Evolutionary conservation across 2,113 vertebrate species (phyloP), one percentile per base, ranked within the genome.

Genomic region (Amia ocellicauda): DNA sequence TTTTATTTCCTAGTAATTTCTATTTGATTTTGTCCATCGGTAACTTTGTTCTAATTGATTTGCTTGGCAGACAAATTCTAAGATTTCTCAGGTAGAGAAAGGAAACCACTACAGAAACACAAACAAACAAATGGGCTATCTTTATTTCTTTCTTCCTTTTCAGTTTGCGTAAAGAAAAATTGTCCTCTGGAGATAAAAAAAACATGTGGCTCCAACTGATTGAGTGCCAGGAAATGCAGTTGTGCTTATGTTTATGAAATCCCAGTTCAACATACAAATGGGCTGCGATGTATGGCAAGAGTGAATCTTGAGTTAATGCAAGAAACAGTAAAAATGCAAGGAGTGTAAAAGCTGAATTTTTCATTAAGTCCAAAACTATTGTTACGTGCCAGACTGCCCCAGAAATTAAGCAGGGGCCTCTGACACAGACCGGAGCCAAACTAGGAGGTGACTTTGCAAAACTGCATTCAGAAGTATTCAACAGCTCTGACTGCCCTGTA

Each of bases 1-100:
- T 63, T 67, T 72, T 60, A 72, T 43, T 69, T 71, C 50, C 57
- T 60, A 55, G 41, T 69, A 63, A 69, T 67, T 24, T 52, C 51
- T 52, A 16, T 61, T 62, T 61, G 66, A 72, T 69, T 69, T 57
- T 60, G 62, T 57, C 29, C 5, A 43, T 23, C 63, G 43, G 19
- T 11, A 17, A 27, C 45, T 22, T 50, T 28, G 43, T 51, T 62
- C 20, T 41, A 72, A 67, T 60, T 64, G 62, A 45, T 68, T 54
- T 50, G 26, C 52, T 51, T 68, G 58, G 17, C n/a, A 8, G 28
- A 3, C 9, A 41, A 60, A 60, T 54, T 63, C 10, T 42, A 62
- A 24, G 51, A 69, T 40, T 36, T 56, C 57, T 20, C 16, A 23
- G 36, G 13, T 41, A 57, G 42, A 58, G 59, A 66, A 31, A 53